A percentile compares a stretch with the other conserved stretches of the same genome.
These are phyloP conservation scores for Cyprinodon tularosa DNA, from an alignment of 2,113 vertebrate genomes.

Conservation along the genomic window DNA sequence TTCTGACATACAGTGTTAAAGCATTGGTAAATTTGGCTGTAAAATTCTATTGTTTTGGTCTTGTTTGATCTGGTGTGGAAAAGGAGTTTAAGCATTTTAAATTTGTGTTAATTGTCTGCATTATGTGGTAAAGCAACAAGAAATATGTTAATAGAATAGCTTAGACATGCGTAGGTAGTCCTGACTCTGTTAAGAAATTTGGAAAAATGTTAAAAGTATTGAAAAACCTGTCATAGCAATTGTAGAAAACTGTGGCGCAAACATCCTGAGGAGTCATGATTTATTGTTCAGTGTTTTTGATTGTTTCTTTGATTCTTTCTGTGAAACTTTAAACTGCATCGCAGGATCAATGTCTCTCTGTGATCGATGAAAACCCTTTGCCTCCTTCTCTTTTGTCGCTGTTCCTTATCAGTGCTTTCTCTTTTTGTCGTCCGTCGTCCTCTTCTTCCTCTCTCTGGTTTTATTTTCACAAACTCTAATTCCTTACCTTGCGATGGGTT, in stretches of 20 bases:
- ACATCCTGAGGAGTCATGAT: background rate
- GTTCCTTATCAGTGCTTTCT: slow-evolving; percentile 32
- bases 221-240: background rate
- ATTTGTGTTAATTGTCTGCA: too few relatives aligned
- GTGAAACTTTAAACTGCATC: slow-evolving; percentile 23
- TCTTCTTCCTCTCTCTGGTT: slow-evolving; percentile 58
- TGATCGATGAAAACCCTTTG: slow-evolving; percentile 62
- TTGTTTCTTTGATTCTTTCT: slow-evolving; percentile 5
- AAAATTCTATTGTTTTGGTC: too few relatives aligned
- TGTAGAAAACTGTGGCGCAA: background rate
- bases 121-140: too few relatives aligned
- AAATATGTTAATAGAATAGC: too few relatives aligned
- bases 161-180: too few relatives aligned
- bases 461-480: slow-evolving; percentile 69
- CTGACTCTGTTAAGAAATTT: too few relatives aligned
- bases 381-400: slow-evolving; percentile 25
- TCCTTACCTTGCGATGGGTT: slow-evolving; percentile 40
- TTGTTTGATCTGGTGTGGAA: too few relatives aligned
- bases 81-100: too few relatives aligned
- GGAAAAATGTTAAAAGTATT: background rate
- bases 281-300: background rate
- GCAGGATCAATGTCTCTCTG: slow-evolving; percentile 46
- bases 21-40: too few relatives aligned
- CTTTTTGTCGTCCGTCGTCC: slow-evolving; percentile 14
- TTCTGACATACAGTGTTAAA: too few relatives aligned